Evolutionary conservation across 1,140 invertebrate genomes (phyloP).

Genomic region (Acyrthosiphon pisum): DNA sequence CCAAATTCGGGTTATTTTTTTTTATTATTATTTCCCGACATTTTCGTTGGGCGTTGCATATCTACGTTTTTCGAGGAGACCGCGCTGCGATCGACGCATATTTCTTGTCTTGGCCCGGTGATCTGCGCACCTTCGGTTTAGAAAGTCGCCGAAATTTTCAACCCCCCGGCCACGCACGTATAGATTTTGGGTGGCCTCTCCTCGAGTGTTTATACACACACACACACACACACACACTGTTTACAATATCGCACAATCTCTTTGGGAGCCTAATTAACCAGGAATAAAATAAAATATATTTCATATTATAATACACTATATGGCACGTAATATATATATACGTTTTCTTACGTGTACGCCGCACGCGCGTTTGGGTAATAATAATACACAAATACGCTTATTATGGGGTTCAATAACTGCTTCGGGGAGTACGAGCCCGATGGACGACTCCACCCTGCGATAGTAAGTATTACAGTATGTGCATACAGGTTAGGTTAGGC

Average conservation of each 20-base stretch:
- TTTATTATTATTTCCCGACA: neutral
- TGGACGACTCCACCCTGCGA: neutral
- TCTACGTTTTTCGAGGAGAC: neutral
- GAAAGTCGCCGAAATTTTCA: constrained; percentile 9
- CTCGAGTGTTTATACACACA: neutral
- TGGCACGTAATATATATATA: neutral
- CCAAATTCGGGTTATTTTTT: neutral
- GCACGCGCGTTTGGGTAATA: neutral
- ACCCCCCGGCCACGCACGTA: neutral
- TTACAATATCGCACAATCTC: neutral
- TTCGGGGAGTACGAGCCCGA: neutral
- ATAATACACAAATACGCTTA: neutral
- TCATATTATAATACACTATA: neutral
- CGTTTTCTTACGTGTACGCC: neutral
- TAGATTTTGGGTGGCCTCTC: neutral
- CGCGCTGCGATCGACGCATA: neutral
- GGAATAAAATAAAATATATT: neutral
- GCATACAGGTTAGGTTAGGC: no score
- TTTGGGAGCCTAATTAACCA: neutral
- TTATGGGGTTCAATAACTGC: neutral
- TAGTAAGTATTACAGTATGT: neutral
- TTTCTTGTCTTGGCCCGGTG: neutral
- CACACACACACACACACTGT: no score
- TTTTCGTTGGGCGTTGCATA: neutral
- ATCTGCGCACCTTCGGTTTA: neutral